phyloP scores from a whole-genome alignment of 2,113 vertebrate species.

The Monarcha castaneiventris region DNA sequence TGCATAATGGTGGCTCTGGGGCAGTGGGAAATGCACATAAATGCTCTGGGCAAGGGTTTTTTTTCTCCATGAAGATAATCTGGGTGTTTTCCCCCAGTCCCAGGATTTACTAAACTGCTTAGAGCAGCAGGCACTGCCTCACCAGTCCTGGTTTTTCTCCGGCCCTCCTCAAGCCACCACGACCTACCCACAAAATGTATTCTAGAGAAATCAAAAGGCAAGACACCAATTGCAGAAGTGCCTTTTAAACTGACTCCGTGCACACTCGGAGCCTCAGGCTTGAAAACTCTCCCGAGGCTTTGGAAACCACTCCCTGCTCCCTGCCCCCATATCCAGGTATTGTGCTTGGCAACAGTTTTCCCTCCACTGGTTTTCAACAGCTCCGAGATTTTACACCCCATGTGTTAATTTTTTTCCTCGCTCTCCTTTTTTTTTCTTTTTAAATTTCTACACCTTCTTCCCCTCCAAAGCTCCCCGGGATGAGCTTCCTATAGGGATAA shows the following conservation, averaged over 20 bases:
- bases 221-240: background rate
- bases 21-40: background rate
- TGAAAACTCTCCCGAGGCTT: background rate
- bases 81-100: background rate
- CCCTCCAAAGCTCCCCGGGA: background rate
- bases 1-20: background rate
- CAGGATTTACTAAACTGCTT: background rate
- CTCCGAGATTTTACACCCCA: background rate
- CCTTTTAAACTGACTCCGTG: background rate
- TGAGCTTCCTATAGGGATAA: slow-evolving; percentile 34
- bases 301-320: background rate
- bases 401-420: background rate
- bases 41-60: background rate
- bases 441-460: background rate
- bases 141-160: background rate
- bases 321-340: slow-evolving; percentile 13
- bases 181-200: background rate
- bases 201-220: background rate
- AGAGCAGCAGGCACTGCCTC: background rate
- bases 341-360: slow-evolving; percentile 33
- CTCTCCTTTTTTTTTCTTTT: background rate
- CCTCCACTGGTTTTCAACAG: background rate
- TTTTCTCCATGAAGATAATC: background rate
- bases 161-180: background rate
- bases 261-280: background rate